These are phyloP conservation scores for Dufourea novaeangliae DNA, from an alignment of 1,140 invertebrate species.

Conservation along the genomic window DNA sequence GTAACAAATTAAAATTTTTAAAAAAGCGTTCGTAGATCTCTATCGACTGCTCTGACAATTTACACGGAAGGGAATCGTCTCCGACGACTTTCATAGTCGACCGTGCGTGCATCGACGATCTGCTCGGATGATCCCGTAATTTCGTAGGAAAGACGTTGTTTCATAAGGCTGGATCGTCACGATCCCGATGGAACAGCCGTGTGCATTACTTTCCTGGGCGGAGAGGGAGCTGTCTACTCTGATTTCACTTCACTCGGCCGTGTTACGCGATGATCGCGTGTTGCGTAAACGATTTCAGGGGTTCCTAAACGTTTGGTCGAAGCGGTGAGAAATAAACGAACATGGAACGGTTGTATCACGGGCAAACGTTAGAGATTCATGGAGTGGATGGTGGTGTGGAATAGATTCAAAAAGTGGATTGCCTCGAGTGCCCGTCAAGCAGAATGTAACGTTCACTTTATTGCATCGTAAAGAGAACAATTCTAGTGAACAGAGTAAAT, in stretches of 20 bases:
- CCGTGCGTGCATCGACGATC: background rate
- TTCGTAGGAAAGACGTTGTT: background rate
- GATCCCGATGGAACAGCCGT: background rate
- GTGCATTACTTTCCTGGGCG: background rate
- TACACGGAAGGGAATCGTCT: background rate
- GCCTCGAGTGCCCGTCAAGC: background rate
- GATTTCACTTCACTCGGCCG: conserved; percentile 16
- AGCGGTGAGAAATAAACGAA: background rate
- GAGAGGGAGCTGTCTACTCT: background rate
- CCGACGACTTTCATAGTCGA: background rate
- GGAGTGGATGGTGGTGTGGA: too few relatives aligned
- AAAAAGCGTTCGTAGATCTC: background rate
- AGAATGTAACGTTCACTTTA: background rate
- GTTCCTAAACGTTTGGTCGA: background rate
- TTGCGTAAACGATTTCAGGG: background rate
- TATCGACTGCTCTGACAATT: background rate
- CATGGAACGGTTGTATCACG: too few relatives aligned
- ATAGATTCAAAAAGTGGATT: background rate
- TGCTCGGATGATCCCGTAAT: background rate
- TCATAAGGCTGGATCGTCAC: too few relatives aligned
- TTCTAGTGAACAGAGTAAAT: background rate
- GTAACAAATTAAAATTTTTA: too few relatives aligned
- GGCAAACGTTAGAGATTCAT: background rate
- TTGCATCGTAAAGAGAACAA: background rate
- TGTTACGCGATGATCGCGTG: background rate